Base-by-base conservation (phyloP, 1,140 invertebrate genomes). In the Drosophila malerkotliana region DNA sequence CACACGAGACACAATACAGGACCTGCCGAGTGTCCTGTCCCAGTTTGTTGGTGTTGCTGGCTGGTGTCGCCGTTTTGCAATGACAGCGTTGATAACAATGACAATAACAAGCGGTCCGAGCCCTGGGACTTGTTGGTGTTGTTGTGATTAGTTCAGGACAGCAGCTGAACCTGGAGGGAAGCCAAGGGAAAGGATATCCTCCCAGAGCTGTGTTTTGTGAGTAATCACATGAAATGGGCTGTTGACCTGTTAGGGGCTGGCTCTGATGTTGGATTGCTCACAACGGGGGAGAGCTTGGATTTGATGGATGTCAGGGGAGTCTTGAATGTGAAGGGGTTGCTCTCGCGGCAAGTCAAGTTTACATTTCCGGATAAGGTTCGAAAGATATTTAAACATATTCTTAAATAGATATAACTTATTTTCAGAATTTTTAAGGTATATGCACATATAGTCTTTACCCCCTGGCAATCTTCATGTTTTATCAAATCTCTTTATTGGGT, bases 21-120 rank as follows among this genome's bases (percentile, higher is more conserved):
- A 54, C 39, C 45, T 47, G 24, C 26, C 39, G 15, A 41, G 47
- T 53, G 51, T 39, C 52, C 56, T 34, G 44, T 45, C 32, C 61
- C 52, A 55, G 45, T 59, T 37, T 55, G 48, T 44, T 48, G 41
- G 26, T 45, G 61, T 32, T 28, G 60, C 10, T 73, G 41, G 24
- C 32, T n/a, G 32, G 49, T 21, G 45, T 71, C 48, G 58, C 71
- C 74, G 69, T 77, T 67, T 69, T 77, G 49, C 62, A 58, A 15
- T 84, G 73, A 80, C 82, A 85, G 66, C 83, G 82, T 77, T 85
- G 81, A 84, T 84, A 84, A 84, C 81, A 84, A 85, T 77, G 82
- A 77, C 77, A 84, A 85, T 77, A 84, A 87, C 81, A 81, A 74
- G 81, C 67, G 48, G 34, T 14, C 55, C 21, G 61, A 39, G 68